phyloP scores from a whole-genome alignment of 2,113 vertebrate species.

The Cottus gobio region DNA sequence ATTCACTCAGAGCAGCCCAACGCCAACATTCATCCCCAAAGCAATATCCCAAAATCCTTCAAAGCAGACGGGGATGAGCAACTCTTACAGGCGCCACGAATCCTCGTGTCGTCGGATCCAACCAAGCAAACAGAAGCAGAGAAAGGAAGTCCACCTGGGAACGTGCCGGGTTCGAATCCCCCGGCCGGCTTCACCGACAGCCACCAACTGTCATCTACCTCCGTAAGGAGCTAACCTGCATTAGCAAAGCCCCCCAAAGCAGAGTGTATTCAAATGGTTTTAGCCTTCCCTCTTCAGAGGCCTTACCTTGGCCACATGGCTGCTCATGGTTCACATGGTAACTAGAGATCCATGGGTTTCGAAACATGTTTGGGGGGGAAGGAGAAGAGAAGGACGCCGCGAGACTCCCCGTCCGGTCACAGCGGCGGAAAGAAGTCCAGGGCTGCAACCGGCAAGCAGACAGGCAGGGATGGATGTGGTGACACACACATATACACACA shows the following conservation, averaged over 20 bases:
- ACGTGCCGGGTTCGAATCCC: neutral
- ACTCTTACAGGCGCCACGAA: neutral
- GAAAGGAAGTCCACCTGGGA: neutral
- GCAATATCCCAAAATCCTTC: neutral
- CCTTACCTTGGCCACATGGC: constrained; percentile 91
- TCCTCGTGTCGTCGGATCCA: neutral
- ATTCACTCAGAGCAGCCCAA: neutral
- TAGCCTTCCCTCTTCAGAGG: constrained; percentile 16
- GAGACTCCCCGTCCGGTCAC: constrained; percentile 22
- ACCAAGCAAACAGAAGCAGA: constrained; percentile 17
- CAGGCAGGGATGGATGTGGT: constrained; percentile 46
- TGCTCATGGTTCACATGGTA: constrained; percentile 86
- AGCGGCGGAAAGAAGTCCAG: constrained; percentile 20
- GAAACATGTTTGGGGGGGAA: constrained; percentile 86
- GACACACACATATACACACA: constrained; percentile 17
- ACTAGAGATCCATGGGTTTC: constrained; percentile 91
- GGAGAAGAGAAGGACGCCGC: constrained; percentile 25
- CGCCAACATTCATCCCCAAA: neutral
- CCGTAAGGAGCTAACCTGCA: constrained; percentile 25
- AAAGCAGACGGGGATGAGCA: neutral
- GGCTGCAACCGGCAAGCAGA: constrained; percentile 24
- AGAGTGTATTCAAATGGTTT: no score
- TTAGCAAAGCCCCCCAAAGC: no score
- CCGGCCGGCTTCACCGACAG: neutral
- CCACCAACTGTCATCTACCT: constrained; percentile 12